Evolutionary conservation across 2,888 invertebrate species (phyloP).

Genomic region (Epinotia bilunana): DNA sequence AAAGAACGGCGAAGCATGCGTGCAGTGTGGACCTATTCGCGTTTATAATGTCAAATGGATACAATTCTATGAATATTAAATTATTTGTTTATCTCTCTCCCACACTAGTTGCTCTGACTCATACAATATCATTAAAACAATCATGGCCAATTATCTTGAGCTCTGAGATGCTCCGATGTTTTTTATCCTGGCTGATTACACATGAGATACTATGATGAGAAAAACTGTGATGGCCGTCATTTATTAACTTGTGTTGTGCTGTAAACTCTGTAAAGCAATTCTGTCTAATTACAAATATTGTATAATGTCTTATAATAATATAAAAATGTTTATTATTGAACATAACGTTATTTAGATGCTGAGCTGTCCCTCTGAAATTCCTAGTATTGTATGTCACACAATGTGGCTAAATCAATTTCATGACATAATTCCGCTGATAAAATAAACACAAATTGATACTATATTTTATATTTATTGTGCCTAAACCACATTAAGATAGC

Average conservation of each 20-base stretch:
- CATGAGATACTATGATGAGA: constrained; percentile 1
- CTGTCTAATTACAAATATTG: not conserved
- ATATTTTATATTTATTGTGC: not conserved
- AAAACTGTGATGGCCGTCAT: constrained; percentile 18
- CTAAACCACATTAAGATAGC: constrained; percentile 14
- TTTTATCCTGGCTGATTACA: constrained; percentile 14
- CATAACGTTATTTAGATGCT: too few relatives aligned
- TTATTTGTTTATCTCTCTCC: constrained; percentile 8
- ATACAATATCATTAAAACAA: constrained; percentile 41
- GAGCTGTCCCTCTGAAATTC: too few relatives aligned
- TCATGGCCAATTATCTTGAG: constrained; percentile 37
- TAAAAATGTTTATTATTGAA: not conserved
- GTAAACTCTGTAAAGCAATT: not conserved
- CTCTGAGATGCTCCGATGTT: constrained; percentile 18
- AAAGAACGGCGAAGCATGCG: too few relatives aligned
- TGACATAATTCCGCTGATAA: not conserved
- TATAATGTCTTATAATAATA: not conserved
- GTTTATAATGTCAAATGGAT: not conserved
- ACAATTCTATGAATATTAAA: not conserved
- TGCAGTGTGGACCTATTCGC: not conserved
- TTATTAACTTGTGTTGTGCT: not conserved
- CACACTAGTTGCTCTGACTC: constrained; percentile 26
- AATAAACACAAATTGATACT: not conserved
- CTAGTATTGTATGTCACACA: not conserved
- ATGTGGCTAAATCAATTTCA: not conserved